Conservation (phyloP, 2,113 vertebrate genomes). For the Meles meles region DNA sequence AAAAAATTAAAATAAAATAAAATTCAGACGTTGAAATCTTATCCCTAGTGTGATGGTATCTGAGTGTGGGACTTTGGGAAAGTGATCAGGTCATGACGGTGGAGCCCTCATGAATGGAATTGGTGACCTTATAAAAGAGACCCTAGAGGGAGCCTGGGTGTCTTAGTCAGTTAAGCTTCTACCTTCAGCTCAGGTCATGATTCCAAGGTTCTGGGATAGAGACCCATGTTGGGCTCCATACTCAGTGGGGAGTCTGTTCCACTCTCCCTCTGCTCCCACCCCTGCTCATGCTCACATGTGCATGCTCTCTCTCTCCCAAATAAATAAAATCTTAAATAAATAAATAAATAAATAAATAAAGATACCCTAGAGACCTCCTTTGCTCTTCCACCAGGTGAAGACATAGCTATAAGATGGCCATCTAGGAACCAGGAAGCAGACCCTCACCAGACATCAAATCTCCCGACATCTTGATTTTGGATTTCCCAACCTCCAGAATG, state of each 20-base stretch:
- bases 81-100: background rate
- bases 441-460: background rate
- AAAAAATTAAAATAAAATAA: no score
- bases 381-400: background rate
- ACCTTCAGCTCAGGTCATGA: no score
- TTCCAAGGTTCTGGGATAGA: no score
- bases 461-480: background rate
- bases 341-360: background rate
- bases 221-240: no score
- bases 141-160: background rate
- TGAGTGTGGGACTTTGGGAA: background rate
- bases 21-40: background rate
- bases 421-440: background rate
- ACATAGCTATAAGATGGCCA: background rate
- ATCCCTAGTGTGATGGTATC: background rate
- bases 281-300: no score
- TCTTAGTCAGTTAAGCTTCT: background rate
- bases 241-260: no score
- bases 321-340: no score
- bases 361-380: background rate
- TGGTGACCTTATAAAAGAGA: background rate
- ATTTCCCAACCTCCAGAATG: background rate
- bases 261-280: no score
- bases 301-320: no score
- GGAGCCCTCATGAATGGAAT: background rate